These are phyloP conservation scores for Rallus crepitans DNA, from an alignment of 2,797 vertebrate genomes.

Conservation along the genomic window DNA sequence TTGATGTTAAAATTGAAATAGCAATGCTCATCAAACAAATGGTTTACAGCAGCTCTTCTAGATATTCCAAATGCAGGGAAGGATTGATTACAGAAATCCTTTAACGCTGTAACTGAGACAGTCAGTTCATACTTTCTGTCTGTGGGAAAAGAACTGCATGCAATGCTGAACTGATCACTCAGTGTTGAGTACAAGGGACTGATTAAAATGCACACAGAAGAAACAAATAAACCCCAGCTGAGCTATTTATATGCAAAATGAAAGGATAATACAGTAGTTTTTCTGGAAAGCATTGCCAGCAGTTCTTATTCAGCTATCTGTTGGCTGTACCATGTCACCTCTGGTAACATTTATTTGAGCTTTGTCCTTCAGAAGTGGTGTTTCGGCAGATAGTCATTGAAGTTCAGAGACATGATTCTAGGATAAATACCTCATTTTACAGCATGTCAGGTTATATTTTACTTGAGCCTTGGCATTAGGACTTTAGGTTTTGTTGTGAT, in stretches of 20 bases:
- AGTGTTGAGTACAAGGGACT: no score
- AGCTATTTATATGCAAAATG: not conserved
- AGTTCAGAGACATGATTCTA: not conserved
- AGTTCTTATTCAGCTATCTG: not conserved
- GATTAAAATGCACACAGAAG: not conserved
- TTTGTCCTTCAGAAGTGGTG: constrained; percentile 35
- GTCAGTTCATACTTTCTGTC: no score
- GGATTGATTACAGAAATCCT: no score
- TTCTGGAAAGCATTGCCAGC: not conserved
- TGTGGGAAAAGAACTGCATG: no score
- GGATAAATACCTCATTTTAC: not conserved
- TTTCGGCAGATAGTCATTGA: not conserved
- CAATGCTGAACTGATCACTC: no score
- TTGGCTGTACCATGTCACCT: not conserved
- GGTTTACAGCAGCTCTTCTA: not conserved
- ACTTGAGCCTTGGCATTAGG: not conserved
- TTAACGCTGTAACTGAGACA: no score
- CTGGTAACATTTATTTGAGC: not conserved
- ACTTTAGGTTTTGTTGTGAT: constrained; percentile 24
- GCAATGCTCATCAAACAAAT: not conserved
- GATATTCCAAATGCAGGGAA: not conserved
- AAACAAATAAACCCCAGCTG: not conserved
- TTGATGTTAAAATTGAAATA: not conserved
- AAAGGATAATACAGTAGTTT: not conserved
- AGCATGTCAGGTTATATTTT: not conserved